Evolutionary conservation across 2,888 invertebrate genomes (phyloP).

Genomic region (Loripinus fragilis): DNA sequence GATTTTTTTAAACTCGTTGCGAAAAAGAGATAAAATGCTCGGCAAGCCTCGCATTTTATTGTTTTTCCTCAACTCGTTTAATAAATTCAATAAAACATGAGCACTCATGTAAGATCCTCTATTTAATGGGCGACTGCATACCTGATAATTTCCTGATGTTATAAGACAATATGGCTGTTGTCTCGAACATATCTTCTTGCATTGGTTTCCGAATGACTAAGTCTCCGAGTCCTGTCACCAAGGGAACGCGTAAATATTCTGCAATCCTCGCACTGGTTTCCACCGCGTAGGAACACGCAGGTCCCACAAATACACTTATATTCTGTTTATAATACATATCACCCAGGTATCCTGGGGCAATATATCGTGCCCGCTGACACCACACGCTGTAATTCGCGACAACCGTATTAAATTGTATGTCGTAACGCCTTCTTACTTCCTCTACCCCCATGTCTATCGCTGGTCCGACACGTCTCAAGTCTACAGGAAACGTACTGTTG

Average conservation of each 20-base stretch:
- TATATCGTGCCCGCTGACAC: conserved; percentile 42
- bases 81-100: too few species aligned
- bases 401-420: conserved; percentile 39
- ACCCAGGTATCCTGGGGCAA: conserved; percentile 30
- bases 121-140: too few species aligned
- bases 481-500: conserved; percentile 47
- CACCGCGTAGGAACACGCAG: conserved; percentile 54
- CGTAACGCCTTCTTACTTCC: conserved; percentile 38
- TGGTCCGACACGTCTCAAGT: conserved; percentile 46
- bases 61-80: too few species aligned
- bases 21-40: too few species aligned
- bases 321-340: conserved; percentile 48
- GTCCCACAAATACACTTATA: conserved; percentile 54
- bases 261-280: conserved; percentile 49
- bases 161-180: conserved; percentile 51
- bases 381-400: conserved; percentile 46
- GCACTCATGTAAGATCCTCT: too few species aligned
- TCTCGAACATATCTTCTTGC: conserved; percentile 51
- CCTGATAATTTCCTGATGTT: conserved; percentile 55
- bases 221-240: conserved; percentile 56
- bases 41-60: too few species aligned
- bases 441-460: conserved; percentile 51
- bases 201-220: conserved; percentile 37
- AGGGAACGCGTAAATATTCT: conserved; percentile 49
- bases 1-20: too few species aligned